Evolutionary conservation across 2,797 vertebrate genomes (phyloP), one percentile per base, ranked within the genome.

Genomic region (Sebastolobus altivelis): DNA sequence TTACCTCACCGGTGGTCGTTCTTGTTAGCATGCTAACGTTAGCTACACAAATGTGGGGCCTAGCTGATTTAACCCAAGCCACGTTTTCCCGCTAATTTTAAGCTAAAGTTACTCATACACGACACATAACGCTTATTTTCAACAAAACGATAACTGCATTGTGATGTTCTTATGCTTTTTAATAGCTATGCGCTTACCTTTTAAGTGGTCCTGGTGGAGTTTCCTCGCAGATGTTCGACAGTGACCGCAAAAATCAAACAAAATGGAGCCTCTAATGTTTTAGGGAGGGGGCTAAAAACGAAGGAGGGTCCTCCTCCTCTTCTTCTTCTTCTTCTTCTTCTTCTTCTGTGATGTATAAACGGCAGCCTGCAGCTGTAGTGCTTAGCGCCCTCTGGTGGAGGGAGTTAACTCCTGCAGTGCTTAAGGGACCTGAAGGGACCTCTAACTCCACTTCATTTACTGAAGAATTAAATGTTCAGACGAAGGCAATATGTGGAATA

Each of bases 251-350:
- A 65, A 80, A 78, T 43, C 33, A 89, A 86, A 92, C 93, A 94
- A 94, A 94, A 94, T 94, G 94, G 94, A 75, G 82, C 54, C 90
- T 63, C 8, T 4, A 33, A n/a, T 6, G 13, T 59, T 18, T 5
- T 46, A 31, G 54, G 37, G 73, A 79, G 81, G 79, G 29, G 73
- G 37, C 38, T 22, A 27, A 14, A 5, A 20, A 54, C 10, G 25
- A 61, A 3, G 14, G 27, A 13, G 4, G 22, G 20, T 27, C 35
- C 52, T 27, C 62, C 62, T 37, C 1, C 27, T 25, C 54, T 29
- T 58, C 58, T 49, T 11, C n/a, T 20, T 10, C 20, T 22, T 31
- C 27, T 37, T 14, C 31, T 2, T 4, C 38, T 43, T 14, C 62
- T 40, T 8, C 61, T 27, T 43, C 38, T 65, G 8, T 12, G 43